These are phyloP conservation scores for Apodemia zela DNA, from an alignment of 2,888 invertebrate genomes.

Conservation along the genomic window DNA sequence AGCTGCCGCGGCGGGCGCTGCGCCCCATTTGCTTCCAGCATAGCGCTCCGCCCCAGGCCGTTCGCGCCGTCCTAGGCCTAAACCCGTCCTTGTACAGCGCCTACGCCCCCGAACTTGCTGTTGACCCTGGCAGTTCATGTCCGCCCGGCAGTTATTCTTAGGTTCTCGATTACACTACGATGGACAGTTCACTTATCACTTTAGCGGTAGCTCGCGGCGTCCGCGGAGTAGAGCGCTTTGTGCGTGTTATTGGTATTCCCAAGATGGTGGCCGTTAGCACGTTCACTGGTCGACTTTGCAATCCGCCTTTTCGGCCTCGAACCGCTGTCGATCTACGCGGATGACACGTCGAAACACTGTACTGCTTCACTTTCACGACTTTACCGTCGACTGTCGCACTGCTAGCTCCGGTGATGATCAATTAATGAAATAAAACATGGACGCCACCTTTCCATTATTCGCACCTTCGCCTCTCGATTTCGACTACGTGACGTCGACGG, in stretches of 20 bases:
- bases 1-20: slow-evolving; percentile 88
- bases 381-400: slow-evolving; percentile 67
- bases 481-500: slow-evolving; percentile 71
- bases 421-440: slow-evolving; percentile 66
- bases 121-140: slow-evolving; percentile 53
- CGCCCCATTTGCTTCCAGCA: slow-evolving; percentile 91
- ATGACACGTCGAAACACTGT: slow-evolving; percentile 77
- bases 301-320: slow-evolving; percentile 62
- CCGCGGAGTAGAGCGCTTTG: slow-evolving; percentile 50
- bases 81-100: slow-evolving; percentile 44
- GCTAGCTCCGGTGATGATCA: slow-evolving; percentile 75
- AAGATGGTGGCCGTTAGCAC: slow-evolving; percentile 66
- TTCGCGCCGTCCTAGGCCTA: slow-evolving; percentile 39
- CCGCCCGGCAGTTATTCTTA: slow-evolving; percentile 31
- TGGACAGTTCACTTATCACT: slow-evolving; percentile 56
- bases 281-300: slow-evolving; percentile 43
- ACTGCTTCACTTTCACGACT: slow-evolving; percentile 71
- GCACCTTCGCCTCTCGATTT: slow-evolving; percentile 75
- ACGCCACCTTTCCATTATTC: slow-evolving; percentile 77
- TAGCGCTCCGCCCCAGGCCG: slow-evolving; percentile 58
- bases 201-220: slow-evolving; percentile 45
- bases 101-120: slow-evolving; percentile 50
- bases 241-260: slow-evolving; percentile 36
- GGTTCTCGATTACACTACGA: slow-evolving; percentile 36
- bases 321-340: slow-evolving; percentile 70